Base-by-base conservation (phyloP, 1,140 invertebrate species). In the Zaprionus ornatus region DNA sequence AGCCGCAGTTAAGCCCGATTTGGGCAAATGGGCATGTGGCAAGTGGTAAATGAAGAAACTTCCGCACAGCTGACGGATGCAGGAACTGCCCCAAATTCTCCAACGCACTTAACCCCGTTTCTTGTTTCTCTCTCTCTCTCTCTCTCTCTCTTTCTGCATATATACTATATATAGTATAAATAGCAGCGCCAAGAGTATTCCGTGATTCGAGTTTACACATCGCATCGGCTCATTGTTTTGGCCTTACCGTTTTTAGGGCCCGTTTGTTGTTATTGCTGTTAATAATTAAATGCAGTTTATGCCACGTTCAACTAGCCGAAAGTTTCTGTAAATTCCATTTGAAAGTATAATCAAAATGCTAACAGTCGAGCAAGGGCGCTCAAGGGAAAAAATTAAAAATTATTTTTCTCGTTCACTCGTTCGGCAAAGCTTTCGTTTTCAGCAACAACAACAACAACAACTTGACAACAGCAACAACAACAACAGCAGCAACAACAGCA, bases 271-370 rank as follows among this genome's bases (percentile, higher is more conserved):
- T 69, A n/a, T 61, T 57, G 69, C 70, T 74, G 69, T 80, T 80
- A 88, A 87, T 88, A 88, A 87, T 87, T 88, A 86, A 87, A 82
- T 87, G 80, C 84, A 87, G 79, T 80, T 86, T 77, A 80, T 79
- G 79, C 71, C 55, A 60, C 62, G 69, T 71, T 66, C 79, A 81
- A 79, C 84, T 84, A 71, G 63, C 78, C 67, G 25, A 56, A 66
- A 70, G 59, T 61, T 76, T 80, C 68, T 79, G 66, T 45, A 80
- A 88, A 88, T 84, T 88, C 80, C 74, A 88, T 88, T 88, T 88
- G 79, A 88, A 88, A 88, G 84, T 88, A 84, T 88, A 88, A 88
- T 88, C 80, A 82, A 88, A 81, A 88, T 80, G 67, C 66, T 74
- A 80, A 80, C 80, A 75, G 45, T 61, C 61, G 29, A 55, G 55